Evolutionary conservation across 2,113 vertebrate species (phyloP).

Genomic region (Coregonus clupeaformis): DNA sequence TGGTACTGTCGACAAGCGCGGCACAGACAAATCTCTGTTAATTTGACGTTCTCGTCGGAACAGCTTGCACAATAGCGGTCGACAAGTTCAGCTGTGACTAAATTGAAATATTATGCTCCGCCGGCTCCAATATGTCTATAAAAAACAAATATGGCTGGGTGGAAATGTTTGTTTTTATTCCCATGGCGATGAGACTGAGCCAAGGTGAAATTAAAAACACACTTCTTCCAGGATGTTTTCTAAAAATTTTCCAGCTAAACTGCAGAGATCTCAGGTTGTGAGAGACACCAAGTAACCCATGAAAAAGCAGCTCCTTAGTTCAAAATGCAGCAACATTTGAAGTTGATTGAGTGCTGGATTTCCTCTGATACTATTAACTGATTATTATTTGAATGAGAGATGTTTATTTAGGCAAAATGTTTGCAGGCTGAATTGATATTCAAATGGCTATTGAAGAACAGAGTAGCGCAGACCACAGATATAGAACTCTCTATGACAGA

Average conservation of each 20-base stretch:
- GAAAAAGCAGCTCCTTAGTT: not conserved
- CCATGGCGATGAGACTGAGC: slow-evolving; percentile 30
- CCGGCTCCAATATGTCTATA: slow-evolving; percentile 51
- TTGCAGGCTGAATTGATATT: too few species aligned
- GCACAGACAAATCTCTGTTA: slow-evolving; percentile 33
- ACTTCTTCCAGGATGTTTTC: not conserved
- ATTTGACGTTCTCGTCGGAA: slow-evolving; percentile 24
- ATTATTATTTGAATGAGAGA: not conserved
- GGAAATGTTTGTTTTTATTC: slow-evolving; percentile 36
- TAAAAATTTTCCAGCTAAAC: not conserved
- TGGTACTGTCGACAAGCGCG: slow-evolving; percentile 20
- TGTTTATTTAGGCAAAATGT: too few species aligned
- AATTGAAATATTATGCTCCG: slow-evolving; percentile 43
- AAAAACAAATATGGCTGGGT: slow-evolving; percentile 24
- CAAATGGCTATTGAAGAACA: not conserved
- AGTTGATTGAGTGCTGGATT: not conserved
- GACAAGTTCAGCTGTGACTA: slow-evolving; percentile 28
- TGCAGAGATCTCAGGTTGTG: not conserved
- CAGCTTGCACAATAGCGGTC: slow-evolving; percentile 34
- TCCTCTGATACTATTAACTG: not conserved
- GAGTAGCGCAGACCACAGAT: not conserved
- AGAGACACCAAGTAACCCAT: not conserved
- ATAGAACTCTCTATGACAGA: not conserved
- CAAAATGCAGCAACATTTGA: too few species aligned
- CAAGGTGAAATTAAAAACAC: slow-evolving; percentile 33